Base-by-base conservation (phyloP, 2,888 invertebrate species). In the Subacronicta megacephala region DNA sequence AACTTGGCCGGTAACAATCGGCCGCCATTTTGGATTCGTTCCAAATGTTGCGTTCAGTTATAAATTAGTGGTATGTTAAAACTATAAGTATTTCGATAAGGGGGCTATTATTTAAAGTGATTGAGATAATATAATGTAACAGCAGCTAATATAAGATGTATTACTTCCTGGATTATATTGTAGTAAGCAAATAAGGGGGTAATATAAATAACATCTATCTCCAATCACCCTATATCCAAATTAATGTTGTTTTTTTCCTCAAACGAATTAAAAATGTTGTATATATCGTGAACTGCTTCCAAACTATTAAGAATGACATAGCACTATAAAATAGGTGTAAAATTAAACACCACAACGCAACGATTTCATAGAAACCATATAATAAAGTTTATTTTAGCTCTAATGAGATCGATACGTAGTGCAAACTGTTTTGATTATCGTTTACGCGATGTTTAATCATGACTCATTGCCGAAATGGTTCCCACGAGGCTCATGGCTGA, bases 41-140 rank as follows among this genome's bases (percentile, higher is more conserved):
- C 66, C 66, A 66, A 68, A 0, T 43, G 33, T 15, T 10, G 29
- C 38, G 40, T 47, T 56, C 35, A 2, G n/a, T 13, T 31, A 40
- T 47, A 64, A 42, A 43, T 49, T 49, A 45, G 51, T 57, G 49
- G 38, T 47, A 15, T 52, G 63, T 66, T 68, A 57, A 58, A 66
- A 62, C 36, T 62, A 37, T 53, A 68, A 66, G 66, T 66, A 68
- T 66, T 52, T 33, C 20, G 68, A 68, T 66, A 66, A 42, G 56
- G 2, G 26, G n/a, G 12, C 49, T 38, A 50, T 62, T 57, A 66
- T 12, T 62, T 40, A 29, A 58, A 66, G 57, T 50, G 66, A 45
- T 68, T 53, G 17, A 50, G 58, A 50, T 66, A 53, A 7, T 47
- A 12, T 41, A 47, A 45, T 33, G 40, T 35, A 29, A 36, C 17